Conservation (phyloP, 2,113 vertebrate species). For the Enhydra lutris region DNA sequence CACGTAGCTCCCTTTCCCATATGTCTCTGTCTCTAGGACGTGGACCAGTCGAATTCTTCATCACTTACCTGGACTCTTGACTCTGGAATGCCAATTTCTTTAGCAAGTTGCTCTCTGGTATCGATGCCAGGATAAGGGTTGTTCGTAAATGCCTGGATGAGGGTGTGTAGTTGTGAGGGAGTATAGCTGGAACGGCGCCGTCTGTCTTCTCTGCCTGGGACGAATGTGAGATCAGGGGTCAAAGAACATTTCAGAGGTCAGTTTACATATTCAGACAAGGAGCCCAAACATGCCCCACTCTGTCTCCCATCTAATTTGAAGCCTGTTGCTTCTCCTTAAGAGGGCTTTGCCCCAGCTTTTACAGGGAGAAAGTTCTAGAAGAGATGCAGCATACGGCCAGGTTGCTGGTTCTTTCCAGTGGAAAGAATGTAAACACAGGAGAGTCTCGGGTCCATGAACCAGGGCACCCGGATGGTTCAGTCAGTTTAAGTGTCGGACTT, state of each 20-base stretch:
- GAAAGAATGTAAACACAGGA: not conserved
- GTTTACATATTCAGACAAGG: not conserved
- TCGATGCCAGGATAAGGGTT: constrained; percentile 9
- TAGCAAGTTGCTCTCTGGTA: constrained; percentile 39
- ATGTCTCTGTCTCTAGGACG: not conserved
- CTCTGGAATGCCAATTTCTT: constrained; percentile 3
- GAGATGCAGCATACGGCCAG: not conserved
- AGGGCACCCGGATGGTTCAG: not conserved
- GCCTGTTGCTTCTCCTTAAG: not conserved
- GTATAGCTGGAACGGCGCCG: not conserved
- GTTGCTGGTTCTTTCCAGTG: not conserved
- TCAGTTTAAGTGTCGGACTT: not conserved
- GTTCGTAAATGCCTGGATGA: not conserved
- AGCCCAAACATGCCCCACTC: not conserved
- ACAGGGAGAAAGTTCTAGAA: not conserved
- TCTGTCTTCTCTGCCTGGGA: not conserved
- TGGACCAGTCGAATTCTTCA: not conserved
- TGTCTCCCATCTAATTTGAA: not conserved
- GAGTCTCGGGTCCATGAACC: not conserved
- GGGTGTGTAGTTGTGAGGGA: not conserved
- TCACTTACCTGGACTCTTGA: constrained; percentile 24
- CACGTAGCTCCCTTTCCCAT: not conserved
- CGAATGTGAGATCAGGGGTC: not conserved
- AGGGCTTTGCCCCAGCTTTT: not conserved
- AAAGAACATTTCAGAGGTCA: not conserved